Base-by-base conservation (phyloP, 1,140 invertebrate species). In the Conopomorpha cramerella region DNA sequence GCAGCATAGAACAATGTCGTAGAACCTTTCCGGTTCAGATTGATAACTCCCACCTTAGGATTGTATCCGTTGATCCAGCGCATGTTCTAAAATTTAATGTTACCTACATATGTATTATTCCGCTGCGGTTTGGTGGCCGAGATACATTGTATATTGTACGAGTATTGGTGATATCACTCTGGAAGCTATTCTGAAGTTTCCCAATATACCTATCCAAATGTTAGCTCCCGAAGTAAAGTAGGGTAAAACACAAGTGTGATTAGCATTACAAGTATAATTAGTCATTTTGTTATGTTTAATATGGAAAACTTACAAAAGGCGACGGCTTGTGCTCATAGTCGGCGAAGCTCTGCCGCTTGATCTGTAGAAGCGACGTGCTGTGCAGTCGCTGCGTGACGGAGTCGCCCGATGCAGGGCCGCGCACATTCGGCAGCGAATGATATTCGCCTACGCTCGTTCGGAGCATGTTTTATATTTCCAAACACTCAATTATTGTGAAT, bases 21-120 rank as follows among this genome's bases (percentile, higher is more conserved):
- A 34, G 53, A 63, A 12, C 64, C 63, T 3, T 56, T 32, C 1
- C 46, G 55, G 18, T 73, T 82, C 25, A 85, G 45, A 49, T 84
- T 84, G 19, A 84, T 67, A 1, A 84, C 43, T 2, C 66, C 66
- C 2, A 71, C 68, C 26, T 60, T 62, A 0, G 61, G 39, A 42
- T 82, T 83, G 36, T 80, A 68, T 2, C 84, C 83, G 45, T 80
- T 73, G n/a, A 79, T 68, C 81, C 82, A 84, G 26, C 67, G 45
- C n/a, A 83, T 31, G 15, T 60, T 63, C 67, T 76, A 15, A 8
- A 36, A 30, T 15, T 7, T 6, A 31, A 15, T 31, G 10, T 8
- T 8, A 10, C 3, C 3, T 36, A 15, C 15, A 6, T 16, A 29
- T 12, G 12, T 37, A 14, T 29, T 8, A 8, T 37, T n/a, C 16